Conservation (phyloP, 2,113 vertebrate species). For the Lepus timidus region DNA sequence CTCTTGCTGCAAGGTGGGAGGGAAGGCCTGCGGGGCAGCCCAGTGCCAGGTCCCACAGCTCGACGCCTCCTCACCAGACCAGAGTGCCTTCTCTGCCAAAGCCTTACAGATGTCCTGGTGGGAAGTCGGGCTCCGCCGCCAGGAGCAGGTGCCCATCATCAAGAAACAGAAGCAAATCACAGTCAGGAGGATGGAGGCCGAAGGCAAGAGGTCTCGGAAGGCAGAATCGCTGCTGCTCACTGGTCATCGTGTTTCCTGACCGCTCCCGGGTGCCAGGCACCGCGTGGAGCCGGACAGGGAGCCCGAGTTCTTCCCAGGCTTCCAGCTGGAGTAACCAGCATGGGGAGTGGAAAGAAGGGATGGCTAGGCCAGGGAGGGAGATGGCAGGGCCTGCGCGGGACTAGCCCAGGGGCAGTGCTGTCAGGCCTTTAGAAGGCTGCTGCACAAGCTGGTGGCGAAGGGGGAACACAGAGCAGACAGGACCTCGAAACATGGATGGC, state of each 20-base stretch:
- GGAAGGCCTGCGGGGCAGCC: background rate
- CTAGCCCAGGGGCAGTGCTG: background rate
- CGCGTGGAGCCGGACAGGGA: background rate
- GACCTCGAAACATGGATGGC: background rate
- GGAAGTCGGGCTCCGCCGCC: background rate
- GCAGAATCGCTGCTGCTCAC: background rate
- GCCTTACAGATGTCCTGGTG: background rate
- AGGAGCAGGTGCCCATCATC: background rate
- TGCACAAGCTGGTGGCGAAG: background rate
- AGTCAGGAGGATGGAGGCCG: background rate
- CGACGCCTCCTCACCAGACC: background rate
- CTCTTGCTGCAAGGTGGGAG: background rate
- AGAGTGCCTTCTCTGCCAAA: background rate
- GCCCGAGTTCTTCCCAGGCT: background rate
- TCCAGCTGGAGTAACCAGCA: background rate
- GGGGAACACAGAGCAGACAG: no score
- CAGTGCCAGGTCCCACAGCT: background rate
- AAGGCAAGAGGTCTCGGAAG: background rate
- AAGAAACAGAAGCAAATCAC: background rate
- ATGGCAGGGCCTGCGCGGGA: background rate
- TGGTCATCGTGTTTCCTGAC: background rate
- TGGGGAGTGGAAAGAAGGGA: background rate
- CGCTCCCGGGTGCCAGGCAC: background rate
- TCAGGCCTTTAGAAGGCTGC: background rate
- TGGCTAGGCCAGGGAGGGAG: background rate